phyloP scores from a whole-genome alignment of 2,113 vertebrate species.

The Charina bottae region DNA sequence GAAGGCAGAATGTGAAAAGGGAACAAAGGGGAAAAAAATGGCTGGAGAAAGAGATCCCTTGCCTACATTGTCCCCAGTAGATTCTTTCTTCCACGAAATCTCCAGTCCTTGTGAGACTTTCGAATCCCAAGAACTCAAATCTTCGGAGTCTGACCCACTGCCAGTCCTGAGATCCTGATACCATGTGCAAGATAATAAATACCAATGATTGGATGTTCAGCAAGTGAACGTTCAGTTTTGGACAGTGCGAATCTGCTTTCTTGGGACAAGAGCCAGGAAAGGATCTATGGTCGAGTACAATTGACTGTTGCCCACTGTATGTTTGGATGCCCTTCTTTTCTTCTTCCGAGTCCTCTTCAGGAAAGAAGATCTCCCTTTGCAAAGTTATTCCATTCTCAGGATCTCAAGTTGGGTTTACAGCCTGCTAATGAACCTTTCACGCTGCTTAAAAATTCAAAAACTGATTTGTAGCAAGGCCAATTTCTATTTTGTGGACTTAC shows the following conservation, averaged over 20 bases:
- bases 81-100: conserved; percentile 21
- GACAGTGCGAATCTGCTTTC: conserved; percentile 76
- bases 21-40: conserved; percentile 59
- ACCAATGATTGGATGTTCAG: conserved; percentile 77
- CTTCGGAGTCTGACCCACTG: conserved; percentile 78
- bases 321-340: not conserved
- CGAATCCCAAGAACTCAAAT: conserved; percentile 30
- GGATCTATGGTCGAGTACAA: not conserved
- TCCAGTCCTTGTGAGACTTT: conserved; percentile 57
- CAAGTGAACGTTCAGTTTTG: conserved; percentile 85
- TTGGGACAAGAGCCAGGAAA: not conserved
- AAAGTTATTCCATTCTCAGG: not conserved
- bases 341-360: not conserved
- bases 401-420: conserved; percentile 29
- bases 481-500: too few relatives aligned
- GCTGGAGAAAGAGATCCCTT: too few relatives aligned
- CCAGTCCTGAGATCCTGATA: conserved; percentile 76
- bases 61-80: conserved; percentile 24
- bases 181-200: conserved; percentile 65
- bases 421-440: not conserved
- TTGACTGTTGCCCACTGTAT: too few relatives aligned
- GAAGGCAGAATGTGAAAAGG: conserved; percentile 84
- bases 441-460: not conserved
- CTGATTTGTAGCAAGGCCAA: not conserved
- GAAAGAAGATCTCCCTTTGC: conserved; percentile 21